These are phyloP conservation scores for Isotomurus palustris DNA, from an alignment of 2,888 invertebrate genomes.

Conservation along the genomic window DNA sequence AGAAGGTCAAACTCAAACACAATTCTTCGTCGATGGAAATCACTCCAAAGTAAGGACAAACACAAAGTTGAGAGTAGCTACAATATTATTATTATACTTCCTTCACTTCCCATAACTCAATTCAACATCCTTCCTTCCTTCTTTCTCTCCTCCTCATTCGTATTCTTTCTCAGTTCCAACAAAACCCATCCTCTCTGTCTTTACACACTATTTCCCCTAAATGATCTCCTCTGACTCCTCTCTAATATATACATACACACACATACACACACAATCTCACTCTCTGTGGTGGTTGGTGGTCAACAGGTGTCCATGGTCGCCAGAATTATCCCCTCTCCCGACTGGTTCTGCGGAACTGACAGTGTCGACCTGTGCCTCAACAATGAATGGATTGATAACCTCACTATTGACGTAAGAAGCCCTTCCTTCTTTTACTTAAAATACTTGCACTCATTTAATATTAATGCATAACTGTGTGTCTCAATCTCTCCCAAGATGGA, in stretches of 20 bases:
- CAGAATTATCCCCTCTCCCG: constrained; percentile 62
- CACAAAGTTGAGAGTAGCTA: not conserved
- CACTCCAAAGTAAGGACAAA: constrained; percentile 52
- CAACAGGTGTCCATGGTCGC: constrained; percentile 59
- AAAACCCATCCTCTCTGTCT: not conserved
- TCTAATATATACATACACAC: no score
- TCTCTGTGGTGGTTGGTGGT: not conserved
- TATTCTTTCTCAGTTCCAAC: no score
- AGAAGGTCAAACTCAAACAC: constrained; percentile 53
- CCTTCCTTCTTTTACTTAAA: not conserved
- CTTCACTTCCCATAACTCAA: not conserved
- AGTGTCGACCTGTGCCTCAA: constrained; percentile 58
- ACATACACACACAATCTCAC: no score
- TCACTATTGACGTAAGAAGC: constrained; percentile 40
- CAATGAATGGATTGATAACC: constrained; percentile 42
- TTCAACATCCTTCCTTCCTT: constrained; percentile 2
- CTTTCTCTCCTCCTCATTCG: constrained; percentile 1
- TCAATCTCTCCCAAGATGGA: constrained; percentile 46
- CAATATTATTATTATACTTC: not conserved
- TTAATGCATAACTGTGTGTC: not conserved
- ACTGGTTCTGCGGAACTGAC: constrained; percentile 63
- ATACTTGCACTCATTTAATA: not conserved
- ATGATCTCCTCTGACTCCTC: no score
- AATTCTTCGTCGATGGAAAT: constrained; percentile 52
- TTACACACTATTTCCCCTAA: not conserved